Evolutionary conservation across 2,797 vertebrate species (phyloP).

Genomic region (Cacajao melanocephalus): DNA sequence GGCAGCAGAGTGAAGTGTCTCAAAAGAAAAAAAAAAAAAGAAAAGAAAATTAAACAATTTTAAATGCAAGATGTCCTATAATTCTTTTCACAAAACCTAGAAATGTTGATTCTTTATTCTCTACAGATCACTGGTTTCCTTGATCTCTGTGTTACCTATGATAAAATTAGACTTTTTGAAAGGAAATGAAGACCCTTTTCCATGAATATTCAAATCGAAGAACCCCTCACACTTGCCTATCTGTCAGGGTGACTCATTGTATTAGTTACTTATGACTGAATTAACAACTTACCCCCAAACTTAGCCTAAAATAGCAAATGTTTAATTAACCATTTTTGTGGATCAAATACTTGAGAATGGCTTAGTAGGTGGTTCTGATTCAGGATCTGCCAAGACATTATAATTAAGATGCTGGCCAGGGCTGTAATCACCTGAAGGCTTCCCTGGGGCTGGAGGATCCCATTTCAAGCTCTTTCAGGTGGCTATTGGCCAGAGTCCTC

Average conservation of each 20-base stretch:
- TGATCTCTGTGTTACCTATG: not conserved
- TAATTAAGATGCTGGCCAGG: not conserved
- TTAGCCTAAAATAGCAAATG: slow-evolving; percentile 4
- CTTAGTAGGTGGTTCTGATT: not conserved
- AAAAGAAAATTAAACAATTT: slow-evolving; percentile 46
- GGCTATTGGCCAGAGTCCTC: not conserved
- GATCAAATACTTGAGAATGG: not conserved
- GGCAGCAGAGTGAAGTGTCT: no score
- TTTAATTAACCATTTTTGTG: not conserved
- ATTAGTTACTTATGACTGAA: not conserved
- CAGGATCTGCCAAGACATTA: not conserved
- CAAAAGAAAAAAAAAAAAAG: no score
- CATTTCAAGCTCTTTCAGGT: not conserved
- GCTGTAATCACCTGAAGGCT: not conserved
- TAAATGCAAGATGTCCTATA: not conserved
- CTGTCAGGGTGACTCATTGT: not conserved
- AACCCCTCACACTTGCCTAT: not conserved
- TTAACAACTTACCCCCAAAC: not conserved
- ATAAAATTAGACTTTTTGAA: slow-evolving; percentile 4
- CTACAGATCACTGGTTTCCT: slow-evolving; percentile 15
- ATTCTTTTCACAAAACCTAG: slow-evolving; percentile 32
- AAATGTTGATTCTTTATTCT: slow-evolving; percentile 39
- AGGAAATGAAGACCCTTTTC: not conserved
- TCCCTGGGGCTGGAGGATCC: not conserved
- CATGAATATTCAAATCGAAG: slow-evolving; percentile 6